Evolutionary conservation across 2,888 invertebrate genomes (phyloP).

Genomic region (Lydus trimaculatus): DNA sequence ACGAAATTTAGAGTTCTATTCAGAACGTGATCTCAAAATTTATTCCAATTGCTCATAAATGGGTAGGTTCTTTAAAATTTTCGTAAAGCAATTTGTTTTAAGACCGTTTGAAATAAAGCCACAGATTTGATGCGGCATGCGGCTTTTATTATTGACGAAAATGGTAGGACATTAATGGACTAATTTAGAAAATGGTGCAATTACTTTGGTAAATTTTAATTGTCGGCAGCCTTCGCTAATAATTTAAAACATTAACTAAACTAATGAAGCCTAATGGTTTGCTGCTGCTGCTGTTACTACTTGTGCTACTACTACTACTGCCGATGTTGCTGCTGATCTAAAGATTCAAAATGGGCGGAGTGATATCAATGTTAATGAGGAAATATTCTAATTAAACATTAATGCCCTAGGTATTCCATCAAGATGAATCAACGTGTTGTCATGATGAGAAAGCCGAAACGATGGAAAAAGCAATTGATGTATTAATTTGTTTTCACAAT

Average conservation of each 20-base stretch:
- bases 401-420: slow-evolving; percentile 7
- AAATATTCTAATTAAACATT: slow-evolving; percentile 12
- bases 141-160: slow-evolving; percentile 8
- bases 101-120: not conserved
- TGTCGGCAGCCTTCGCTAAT: slow-evolving; percentile 10
- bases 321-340: slow-evolving; percentile 15
- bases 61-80: not conserved
- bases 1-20: not conserved
- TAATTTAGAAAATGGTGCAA: slow-evolving; percentile 14
- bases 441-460: not conserved
- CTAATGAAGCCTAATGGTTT: slow-evolving; percentile 21
- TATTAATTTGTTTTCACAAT: slow-evolving; percentile 3
- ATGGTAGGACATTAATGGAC: slow-evolving; percentile 12
- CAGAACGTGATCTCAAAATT: not conserved
- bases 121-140: slow-evolving; percentile 9
- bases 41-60: not conserved
- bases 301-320: too few species aligned
- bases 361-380: slow-evolving; percentile 21
- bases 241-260: slow-evolving; percentile 21
- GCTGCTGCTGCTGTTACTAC: too few species aligned
- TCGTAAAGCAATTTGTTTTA: not conserved
- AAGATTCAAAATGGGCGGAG: slow-evolving; percentile 1
- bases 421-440: not conserved
- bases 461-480: not conserved
- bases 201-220: slow-evolving; percentile 18